Conservation (phyloP, 1,140 invertebrate genomes). For the Acromyrmex echinatior region DNA sequence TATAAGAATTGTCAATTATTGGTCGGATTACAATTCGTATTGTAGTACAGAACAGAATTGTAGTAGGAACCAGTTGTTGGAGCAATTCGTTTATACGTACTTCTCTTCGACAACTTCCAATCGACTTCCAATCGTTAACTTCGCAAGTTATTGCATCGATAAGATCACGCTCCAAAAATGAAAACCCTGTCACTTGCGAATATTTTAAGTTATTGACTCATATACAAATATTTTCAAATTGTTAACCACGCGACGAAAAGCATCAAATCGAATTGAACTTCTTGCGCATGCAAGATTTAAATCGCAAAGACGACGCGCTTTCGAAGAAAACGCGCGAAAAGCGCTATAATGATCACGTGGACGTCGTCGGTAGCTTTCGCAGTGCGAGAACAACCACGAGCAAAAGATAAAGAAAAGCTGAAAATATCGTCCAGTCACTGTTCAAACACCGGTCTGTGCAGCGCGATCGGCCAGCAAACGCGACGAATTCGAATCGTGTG, state of each 20-base stretch:
- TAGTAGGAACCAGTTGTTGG: too few relatives aligned
- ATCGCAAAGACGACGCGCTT: neutral
- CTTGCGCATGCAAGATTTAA: conserved; percentile 7
- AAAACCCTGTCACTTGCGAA: neutral
- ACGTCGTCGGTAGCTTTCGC: conserved; percentile 4
- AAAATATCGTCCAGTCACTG: conserved; percentile 55
- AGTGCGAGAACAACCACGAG: neutral
- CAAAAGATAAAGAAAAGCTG: conserved; percentile 36
- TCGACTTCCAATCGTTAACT: neutral
- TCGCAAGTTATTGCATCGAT: neutral
- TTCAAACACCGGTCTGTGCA: conserved; percentile 19
- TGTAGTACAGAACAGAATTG: neutral
- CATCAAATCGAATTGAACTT: neutral
- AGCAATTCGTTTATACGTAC: neutral
- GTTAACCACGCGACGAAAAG: neutral
- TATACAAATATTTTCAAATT: neutral
- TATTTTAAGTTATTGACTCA: neutral
- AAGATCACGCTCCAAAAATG: conserved; percentile 1
- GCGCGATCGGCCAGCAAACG: neutral
- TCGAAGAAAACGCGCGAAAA: conserved; percentile 9
- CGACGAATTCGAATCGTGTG: neutral
- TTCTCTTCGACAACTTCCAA: neutral
- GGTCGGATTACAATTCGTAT: neutral
- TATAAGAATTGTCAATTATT: neutral
- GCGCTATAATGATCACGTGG: neutral